phyloP scores from a whole-genome alignment of 2,888 invertebrate genomes.

The Uropetala carovei region DNA sequence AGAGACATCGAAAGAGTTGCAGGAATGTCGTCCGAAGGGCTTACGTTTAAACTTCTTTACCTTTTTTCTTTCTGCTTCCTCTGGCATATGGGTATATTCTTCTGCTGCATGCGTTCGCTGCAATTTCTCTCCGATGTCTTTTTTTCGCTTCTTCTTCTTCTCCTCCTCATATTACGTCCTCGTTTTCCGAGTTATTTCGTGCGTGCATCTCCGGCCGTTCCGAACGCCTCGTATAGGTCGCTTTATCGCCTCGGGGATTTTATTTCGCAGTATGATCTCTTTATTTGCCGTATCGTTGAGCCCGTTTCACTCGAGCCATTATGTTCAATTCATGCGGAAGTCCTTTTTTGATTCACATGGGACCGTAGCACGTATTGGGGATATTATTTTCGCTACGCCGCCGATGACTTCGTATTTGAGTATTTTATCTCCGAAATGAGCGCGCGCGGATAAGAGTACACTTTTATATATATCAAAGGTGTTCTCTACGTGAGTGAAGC shows the following conservation, averaged over 20 bases:
- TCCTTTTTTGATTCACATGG: neutral
- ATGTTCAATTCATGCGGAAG: neutral
- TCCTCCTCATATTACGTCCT: neutral
- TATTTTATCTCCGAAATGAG: neutral
- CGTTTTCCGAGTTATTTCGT: too few species aligned
- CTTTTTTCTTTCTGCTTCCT: neutral
- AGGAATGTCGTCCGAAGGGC: too few species aligned
- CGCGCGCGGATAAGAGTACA: neutral
- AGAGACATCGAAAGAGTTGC: too few species aligned
- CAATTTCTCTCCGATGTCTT: neutral
- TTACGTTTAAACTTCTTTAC: too few species aligned
- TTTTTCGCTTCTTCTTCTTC: neutral
- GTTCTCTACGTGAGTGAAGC: neutral
- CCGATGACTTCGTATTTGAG: neutral
- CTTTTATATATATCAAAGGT: neutral
- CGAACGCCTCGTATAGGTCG: neutral
- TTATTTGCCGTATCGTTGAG: slow-evolving; percentile 22
- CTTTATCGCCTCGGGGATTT: neutral
- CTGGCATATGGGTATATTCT: neutral
- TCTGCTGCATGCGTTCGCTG: neutral
- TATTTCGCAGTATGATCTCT: neutral
- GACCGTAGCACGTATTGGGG: neutral
- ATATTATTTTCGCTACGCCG: neutral
- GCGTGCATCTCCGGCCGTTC: neutral
- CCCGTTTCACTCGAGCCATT: neutral